Percentiles rank a stretch among this genome's conserved stretches.
Evolutionary conservation across 2,888 invertebrate species (phyloP).

Genomic region (Muschampia plurimacula): DNA sequence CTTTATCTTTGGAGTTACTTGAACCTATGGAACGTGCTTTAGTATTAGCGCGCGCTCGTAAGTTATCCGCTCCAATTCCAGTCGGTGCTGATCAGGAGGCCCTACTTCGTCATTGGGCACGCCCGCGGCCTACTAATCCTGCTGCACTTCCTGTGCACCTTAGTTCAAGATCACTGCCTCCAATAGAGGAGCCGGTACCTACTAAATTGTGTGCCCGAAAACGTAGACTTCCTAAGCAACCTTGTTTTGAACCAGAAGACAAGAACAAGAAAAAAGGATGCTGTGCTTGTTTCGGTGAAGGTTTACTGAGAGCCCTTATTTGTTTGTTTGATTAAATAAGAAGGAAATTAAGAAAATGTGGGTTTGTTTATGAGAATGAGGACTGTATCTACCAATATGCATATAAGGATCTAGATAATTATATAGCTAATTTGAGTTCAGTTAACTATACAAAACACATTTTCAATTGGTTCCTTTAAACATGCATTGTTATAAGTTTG

Average conservation of each 20-base stretch:
- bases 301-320: conserved; percentile 79
- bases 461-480: not conserved
- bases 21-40: conserved; percentile 79
- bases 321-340: conserved; percentile 82
- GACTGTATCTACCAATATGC: conserved; percentile 25
- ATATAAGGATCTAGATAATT: conserved; percentile 10
- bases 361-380: conserved; percentile 10
- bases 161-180: conserved; percentile 72
- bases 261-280: conserved; percentile 69
- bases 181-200: conserved; percentile 64
- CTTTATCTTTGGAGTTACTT: conserved; percentile 72
- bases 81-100: conserved; percentile 78
- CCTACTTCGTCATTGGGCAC: conserved; percentile 75
- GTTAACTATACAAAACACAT: not conserved
- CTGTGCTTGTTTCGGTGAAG: conserved; percentile 81
- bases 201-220: conserved; percentile 70
- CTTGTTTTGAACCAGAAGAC: conserved; percentile 74
- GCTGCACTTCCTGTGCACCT: conserved; percentile 76
- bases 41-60: conserved; percentile 73
- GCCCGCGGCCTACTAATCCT: conserved; percentile 70
- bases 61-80: conserved; percentile 73
- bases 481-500: not conserved
- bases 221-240: conserved; percentile 71
- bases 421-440: not conserved
- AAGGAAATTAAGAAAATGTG: not conserved